Evolutionary conservation across 2,113 vertebrate species (phyloP).

Genomic region (Eretmodus cyanostictus): DNA sequence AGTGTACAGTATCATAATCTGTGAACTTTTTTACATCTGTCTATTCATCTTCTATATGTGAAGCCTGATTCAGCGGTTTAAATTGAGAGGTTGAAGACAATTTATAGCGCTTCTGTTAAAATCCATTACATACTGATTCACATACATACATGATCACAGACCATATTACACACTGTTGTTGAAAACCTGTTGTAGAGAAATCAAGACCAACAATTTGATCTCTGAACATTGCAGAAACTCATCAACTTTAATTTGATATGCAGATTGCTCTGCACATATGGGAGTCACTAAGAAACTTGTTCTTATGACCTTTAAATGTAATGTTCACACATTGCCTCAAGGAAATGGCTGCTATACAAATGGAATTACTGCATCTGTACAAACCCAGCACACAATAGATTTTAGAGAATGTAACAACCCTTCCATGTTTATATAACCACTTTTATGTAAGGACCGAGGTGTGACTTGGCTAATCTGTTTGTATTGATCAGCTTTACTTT

Average conservation of each 20-base stretch:
- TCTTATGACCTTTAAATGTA: background rate
- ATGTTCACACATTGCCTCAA: background rate
- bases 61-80: accelerated
- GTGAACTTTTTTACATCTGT: background rate
- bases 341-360: background rate
- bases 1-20: background rate
- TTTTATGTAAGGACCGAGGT: background rate
- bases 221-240: background rate
- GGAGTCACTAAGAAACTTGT: background rate
- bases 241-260: background rate
- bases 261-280: background rate
- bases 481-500: background rate
- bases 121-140: background rate
- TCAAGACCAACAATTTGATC: accelerated
- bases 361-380: background rate
- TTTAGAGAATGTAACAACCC: background rate
- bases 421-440: background rate
- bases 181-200: background rate
- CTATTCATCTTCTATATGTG: background rate
- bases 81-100: background rate
- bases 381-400: background rate
- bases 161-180: background rate
- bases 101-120: background rate
- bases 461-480: background rate
- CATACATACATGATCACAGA: background rate